phyloP scores from a whole-genome alignment of 1,140 invertebrate genomes.

The Lerema accius region DNA sequence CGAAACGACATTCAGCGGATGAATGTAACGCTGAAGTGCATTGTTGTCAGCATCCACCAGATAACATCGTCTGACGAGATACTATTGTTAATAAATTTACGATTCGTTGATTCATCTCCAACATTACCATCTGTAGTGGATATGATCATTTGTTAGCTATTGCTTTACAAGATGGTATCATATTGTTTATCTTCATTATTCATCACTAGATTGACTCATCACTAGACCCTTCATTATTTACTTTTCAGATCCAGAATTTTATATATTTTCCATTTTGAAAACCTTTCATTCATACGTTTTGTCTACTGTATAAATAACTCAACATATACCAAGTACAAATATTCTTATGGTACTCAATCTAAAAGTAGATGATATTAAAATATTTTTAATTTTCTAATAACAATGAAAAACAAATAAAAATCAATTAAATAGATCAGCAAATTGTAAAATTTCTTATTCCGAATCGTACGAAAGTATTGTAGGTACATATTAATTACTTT shows the following conservation, averaged over 20 bases:
- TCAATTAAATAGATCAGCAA: too few relatives aligned
- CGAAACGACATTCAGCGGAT: slow-evolving; percentile 51
- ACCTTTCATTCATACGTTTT: background rate
- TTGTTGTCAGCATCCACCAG: slow-evolving; percentile 47
- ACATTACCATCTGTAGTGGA: background rate
- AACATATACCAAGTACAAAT: too few relatives aligned
- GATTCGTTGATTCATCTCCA: slow-evolving; percentile 34
- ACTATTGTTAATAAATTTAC: slow-evolving; percentile 48
- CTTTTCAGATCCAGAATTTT: background rate
- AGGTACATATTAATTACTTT: too few relatives aligned
- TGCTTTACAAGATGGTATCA: background rate
- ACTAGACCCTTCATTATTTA: too few relatives aligned
- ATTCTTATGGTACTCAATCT: too few relatives aligned
- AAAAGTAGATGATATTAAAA: too few relatives aligned
- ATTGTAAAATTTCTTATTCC: too few relatives aligned
- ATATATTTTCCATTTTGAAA: background rate
- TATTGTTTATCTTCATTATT: background rate
- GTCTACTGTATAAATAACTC: background rate
- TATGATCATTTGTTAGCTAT: background rate
- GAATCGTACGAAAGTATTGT: too few relatives aligned
- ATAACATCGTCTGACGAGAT: slow-evolving; percentile 43
- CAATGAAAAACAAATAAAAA: too few relatives aligned
- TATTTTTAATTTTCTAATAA: too few relatives aligned
- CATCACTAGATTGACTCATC: background rate
- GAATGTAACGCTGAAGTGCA: slow-evolving; percentile 39